Conservation (phyloP, 2,113 vertebrate genomes). For the Rattus rattus region DNA sequence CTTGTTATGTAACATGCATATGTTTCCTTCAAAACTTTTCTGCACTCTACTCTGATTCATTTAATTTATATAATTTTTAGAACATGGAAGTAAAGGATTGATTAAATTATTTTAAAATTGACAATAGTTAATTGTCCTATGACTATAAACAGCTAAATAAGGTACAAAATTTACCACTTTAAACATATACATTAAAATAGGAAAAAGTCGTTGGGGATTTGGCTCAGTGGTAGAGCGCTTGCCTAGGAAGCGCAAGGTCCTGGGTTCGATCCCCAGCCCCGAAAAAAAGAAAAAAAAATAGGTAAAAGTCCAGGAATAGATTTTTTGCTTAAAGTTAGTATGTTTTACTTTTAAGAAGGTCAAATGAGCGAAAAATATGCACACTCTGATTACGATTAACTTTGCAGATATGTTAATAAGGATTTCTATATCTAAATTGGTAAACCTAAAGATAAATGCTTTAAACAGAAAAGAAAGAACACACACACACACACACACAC, state of each 20-base stretch:
- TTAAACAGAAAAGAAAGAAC: conserved; percentile 33
- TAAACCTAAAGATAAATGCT: conserved; percentile 64
- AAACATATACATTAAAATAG: conserved; percentile 67
- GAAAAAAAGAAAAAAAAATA: conserved; percentile 63
- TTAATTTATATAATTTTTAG: conserved; percentile 79
- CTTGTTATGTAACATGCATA: background rate
- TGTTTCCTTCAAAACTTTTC: conserved; percentile 67
- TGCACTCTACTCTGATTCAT: conserved; percentile 42
- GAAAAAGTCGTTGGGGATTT: too few species aligned
- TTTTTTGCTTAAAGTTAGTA: conserved; percentile 73
- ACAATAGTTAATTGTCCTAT: conserved; percentile 79
- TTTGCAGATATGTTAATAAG: conserved; percentile 65
- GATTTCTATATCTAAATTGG: conserved; percentile 77
- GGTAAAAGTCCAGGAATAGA: background rate
- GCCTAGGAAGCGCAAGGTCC: too few species aligned
- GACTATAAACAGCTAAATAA: conserved; percentile 76
- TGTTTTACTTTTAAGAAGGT: conserved; percentile 74
- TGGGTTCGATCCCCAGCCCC: too few species aligned
- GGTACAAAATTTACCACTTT: conserved; percentile 68
- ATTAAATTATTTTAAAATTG: conserved; percentile 80
- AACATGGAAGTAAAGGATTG: conserved; percentile 69
- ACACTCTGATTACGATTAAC: conserved; percentile 67
- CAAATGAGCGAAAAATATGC: conserved; percentile 56
- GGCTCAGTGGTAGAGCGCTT: too few species aligned
- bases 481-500: too few species aligned